Conservation (phyloP, 64 coral and sea anemone genomes). For the Cladopsammia gracilis region DNA sequence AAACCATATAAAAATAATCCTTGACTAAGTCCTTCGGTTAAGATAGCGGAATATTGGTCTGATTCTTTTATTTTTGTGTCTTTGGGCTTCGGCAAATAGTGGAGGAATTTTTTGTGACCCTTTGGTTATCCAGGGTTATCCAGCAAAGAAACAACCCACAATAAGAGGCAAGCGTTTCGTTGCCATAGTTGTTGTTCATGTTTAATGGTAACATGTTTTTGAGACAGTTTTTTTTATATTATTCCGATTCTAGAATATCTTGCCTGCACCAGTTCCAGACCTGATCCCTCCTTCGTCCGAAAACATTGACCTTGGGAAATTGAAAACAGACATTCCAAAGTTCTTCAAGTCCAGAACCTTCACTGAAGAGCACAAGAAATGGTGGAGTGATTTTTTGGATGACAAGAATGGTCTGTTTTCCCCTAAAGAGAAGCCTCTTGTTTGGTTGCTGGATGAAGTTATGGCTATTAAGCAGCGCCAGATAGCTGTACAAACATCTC, state of each 20-base stretch:
- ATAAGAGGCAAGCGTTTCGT: too few species aligned
- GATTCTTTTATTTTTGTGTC: too few species aligned
- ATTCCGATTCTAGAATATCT: not conserved
- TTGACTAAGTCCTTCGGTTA: too few species aligned
- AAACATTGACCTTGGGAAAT: not conserved
- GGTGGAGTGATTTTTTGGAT: constrained; percentile 11
- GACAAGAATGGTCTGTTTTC: not conserved
- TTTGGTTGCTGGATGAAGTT: constrained; percentile 3
- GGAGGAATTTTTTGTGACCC: too few species aligned
- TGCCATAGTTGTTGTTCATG: too few species aligned
- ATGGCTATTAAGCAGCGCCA: not conserved
- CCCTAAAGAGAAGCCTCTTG: not conserved
- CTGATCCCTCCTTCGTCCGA: constrained; percentile 4
- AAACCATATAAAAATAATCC: too few species aligned
- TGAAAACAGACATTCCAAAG: constrained; percentile 16
- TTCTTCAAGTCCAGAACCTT: not conserved
- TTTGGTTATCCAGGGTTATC: too few species aligned
- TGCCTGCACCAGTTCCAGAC: not conserved
- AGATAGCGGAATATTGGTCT: too few species aligned
- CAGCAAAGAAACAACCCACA: too few species aligned
- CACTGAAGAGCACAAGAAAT: not conserved
- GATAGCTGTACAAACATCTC: too few species aligned
- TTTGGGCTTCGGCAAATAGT: too few species aligned
- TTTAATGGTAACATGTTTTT: not conserved
- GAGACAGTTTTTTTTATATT: not conserved